Conservation (phyloP, 2,113 vertebrate species). For the Catharus bicknelli region DNA sequence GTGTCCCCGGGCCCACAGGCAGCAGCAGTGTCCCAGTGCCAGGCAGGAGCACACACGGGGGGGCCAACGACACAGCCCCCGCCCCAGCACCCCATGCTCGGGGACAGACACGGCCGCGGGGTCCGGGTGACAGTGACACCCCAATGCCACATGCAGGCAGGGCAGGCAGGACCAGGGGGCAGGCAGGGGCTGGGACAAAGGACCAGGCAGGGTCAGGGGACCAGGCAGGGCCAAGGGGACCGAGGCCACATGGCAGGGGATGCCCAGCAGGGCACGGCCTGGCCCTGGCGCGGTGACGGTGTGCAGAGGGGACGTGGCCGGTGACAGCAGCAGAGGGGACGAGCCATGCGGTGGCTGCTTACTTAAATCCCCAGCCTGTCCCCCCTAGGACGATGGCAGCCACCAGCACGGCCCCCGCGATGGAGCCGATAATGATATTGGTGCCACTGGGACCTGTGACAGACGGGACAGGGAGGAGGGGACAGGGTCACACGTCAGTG, state of each 20-base stretch:
- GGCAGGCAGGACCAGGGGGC: neutral
- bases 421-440: constrained; percentile 99
- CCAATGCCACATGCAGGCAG: neutral
- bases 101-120: neutral
- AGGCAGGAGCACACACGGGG: neutral
- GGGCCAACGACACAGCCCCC: neutral
- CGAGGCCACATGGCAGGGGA: neutral
- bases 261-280: neutral
- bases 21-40: neutral
- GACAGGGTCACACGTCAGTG: constrained; percentile 64
- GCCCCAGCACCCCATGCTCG: neutral
- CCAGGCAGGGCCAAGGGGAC: neutral
- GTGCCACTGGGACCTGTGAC: constrained; percentile 94
- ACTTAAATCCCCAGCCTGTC: constrained; percentile 99
- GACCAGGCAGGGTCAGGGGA: neutral
- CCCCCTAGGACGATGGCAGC: constrained; percentile 97
- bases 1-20: neutral
- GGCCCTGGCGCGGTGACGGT: neutral
- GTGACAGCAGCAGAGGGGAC: constrained; percentile 42
- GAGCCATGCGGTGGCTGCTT: constrained; percentile 79
- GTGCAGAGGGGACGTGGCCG: neutral
- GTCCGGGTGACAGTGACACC: neutral
- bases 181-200: neutral
- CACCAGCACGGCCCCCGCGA: constrained; percentile 95
- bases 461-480: constrained; percentile 67